Conservation (phyloP, 2,888 invertebrate genomes). For the Calameuta pallipes region DNA sequence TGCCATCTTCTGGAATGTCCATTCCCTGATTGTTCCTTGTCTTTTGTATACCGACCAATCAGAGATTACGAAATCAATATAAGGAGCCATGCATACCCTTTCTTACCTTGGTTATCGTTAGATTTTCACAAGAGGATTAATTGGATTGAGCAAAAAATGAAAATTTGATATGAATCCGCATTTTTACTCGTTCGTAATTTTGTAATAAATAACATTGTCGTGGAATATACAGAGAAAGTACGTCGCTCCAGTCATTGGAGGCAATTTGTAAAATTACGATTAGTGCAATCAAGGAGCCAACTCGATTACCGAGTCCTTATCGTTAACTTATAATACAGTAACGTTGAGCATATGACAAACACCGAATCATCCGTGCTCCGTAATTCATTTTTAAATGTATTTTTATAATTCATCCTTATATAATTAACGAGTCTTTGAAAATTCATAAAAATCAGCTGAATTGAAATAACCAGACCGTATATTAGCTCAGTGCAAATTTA, state of each 20-base stretch:
- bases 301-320: not conserved
- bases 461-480: not conserved
- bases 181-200: constrained; percentile 13
- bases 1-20: too few relatives aligned
- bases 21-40: not conserved
- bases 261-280: not conserved
- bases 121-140: not conserved
- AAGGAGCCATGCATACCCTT: not conserved
- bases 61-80: not conserved
- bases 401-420: not conserved
- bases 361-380: constrained; percentile 7
- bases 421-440: not conserved
- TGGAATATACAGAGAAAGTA: constrained; percentile 6
- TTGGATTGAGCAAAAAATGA: constrained; percentile 6
- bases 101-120: not conserved
- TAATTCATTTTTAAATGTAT: not conserved
- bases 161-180: constrained; percentile 16
- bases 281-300: constrained; percentile 1
- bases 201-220: not conserved
- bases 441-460: constrained; percentile 10
- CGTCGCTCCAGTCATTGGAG: not conserved
- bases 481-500: not conserved
- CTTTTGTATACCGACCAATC: not conserved
- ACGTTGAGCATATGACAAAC: constrained; percentile 14
- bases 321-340: constrained; percentile 1